Evolutionary conservation across 2,113 vertebrate species (phyloP), one percentile per base, ranked within the genome.

Genomic region (Atlantisia rogersi): DNA sequence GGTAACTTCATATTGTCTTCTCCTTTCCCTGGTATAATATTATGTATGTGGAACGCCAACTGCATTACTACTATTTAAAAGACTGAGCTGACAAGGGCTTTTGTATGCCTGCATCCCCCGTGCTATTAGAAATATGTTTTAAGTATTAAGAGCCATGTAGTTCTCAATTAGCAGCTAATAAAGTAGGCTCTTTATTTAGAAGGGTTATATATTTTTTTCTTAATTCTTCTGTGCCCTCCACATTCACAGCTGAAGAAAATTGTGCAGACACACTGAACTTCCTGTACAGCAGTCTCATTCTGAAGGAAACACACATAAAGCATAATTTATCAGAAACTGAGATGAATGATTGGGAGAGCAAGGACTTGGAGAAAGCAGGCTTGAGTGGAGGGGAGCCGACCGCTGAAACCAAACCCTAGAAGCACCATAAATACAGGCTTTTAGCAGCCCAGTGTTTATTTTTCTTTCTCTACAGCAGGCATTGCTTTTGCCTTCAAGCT

Each of bases 391-490:
- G 92, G 77, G 80, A 87, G 2, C 42, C 55, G 69, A 63, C 81
- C 35, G 12, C 58, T 79, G 85, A 98, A 97, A 95, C 74, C 60
- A 82, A 74, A 80, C 62, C 63, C 17, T 94, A 71, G 88, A 89
- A 96, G 60, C 56, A 5, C 82, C 71, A 68, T 81, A 84, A 84
- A 88, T 91, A 75, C 13, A 94, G 58, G 73, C 62, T 91, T 70
- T 53, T 79, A 65, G 86, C 62, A 88, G 88, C 44, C 56, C 73
- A 83, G 1, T 78, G 22, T 53, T 94, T 93, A 40, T 81, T 86
- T 95, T 76, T 63, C 46, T 88, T 88, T 80, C 68, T 87, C 20
- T 50, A 1, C 69, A 68, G 40, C 68, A 86, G 16, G 13, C 26
- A 7, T n/a, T 63, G 32, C 32, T 87, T 89, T 89, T 84, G 53